phyloP scores from a whole-genome alignment of 2,113 vertebrate species.

The Dolichotis patagonum region DNA sequence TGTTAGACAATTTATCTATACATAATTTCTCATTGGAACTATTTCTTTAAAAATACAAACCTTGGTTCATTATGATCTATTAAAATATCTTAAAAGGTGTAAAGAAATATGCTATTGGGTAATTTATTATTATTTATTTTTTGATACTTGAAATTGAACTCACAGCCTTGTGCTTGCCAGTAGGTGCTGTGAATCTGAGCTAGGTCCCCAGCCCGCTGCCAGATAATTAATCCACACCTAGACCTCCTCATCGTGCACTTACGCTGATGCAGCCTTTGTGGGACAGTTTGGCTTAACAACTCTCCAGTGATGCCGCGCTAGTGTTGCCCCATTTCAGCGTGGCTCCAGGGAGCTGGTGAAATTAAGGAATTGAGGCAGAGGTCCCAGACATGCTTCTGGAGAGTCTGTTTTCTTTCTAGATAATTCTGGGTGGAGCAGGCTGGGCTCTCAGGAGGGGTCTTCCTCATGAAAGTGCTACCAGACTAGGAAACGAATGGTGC shows the following conservation, averaged over 20 bases:
- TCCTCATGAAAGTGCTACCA: not conserved
- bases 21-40: not conserved
- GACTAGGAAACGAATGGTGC: conserved; percentile 17
- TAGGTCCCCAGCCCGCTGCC: not conserved
- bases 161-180: too few relatives aligned
- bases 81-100: not conserved
- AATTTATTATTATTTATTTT: not conserved
- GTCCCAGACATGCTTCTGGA: not conserved
- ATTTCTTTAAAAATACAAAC: not conserved
- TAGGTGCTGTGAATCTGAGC: too few relatives aligned
- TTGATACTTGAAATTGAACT: not conserved
- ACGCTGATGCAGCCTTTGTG: not conserved
- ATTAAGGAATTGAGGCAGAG: not conserved
- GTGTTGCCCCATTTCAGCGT: not conserved
- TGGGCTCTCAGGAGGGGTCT: not conserved
- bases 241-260: not conserved
- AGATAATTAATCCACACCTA: not conserved
- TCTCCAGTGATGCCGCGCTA: not conserved
- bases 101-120: not conserved
- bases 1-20: conserved; percentile 26
- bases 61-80: not conserved
- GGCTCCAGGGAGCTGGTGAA: not conserved
- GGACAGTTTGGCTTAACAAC: conserved; percentile 5
- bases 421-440: not conserved
- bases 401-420: not conserved